Base-by-base conservation (phyloP, 2,797 vertebrate genomes). In the Mycteria americana region DNA sequence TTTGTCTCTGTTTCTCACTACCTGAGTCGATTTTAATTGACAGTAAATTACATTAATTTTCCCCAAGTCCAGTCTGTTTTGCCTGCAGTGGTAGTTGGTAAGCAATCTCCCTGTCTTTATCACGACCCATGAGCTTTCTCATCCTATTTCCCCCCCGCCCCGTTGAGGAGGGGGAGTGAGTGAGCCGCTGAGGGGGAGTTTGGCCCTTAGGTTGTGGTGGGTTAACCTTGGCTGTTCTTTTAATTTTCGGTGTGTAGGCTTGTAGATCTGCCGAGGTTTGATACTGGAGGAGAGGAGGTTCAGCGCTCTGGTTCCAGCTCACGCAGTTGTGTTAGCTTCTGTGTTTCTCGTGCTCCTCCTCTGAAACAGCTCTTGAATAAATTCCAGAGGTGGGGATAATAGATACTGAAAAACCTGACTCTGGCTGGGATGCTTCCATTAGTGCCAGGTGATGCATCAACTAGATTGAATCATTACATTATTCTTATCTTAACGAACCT, bases 401-500 rank as follows among this genome's bases (percentile, higher is more conserved):
- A 62, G 19, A 6, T 74, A 33, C 8, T 54, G 39, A 48, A 89
- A 77, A 82, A 45, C 19, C 43, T 16, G 14, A n/a, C 35, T 62
- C 9, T 53, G 30, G 18, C 19, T 54, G 39, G 35, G 10, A 41
- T 72, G 19, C 25, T 23, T 82, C 41, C 25, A 15, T 46, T n/a
- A 27, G 72, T 37, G 70, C 69, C 50, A 84, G 53, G 30, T 57
- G 54, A 57, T 94, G 65, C 84, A 43, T 95, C 72, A 53, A 62
- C 56, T 64, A 54, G 10, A 74, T 45, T 68, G 31, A 92, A 31
- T 46, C 30, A 53, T 72, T 59, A 41, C 13, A 5, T 91, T 10
- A 37, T 89, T 89, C 62, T 94, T 79, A 86, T 41, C 88, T 88
- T 93, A 90, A 56, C 28, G n/a, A 93, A 53, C 8, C 6, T 87